Conservation (phyloP, 2,113 vertebrate species). For the Ceratotherium simum region DNA sequence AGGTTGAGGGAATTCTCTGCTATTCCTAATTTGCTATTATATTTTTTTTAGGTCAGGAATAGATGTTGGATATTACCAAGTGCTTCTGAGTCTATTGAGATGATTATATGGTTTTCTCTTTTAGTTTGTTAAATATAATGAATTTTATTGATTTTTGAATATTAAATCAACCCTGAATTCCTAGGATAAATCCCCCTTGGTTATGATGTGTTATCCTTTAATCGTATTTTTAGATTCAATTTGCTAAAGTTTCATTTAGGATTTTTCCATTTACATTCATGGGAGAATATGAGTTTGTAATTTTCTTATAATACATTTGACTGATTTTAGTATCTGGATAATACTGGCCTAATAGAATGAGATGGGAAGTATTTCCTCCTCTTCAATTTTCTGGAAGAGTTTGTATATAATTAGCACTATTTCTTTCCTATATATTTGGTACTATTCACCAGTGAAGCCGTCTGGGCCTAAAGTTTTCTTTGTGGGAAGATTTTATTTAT, state of each 20-base stretch:
- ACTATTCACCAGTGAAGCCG: not conserved
- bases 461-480: not conserved
- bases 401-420: not conserved
- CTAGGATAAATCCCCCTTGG: not conserved
- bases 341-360: not conserved
- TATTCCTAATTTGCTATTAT: not conserved
- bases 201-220: not conserved
- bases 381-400: not conserved
- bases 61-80: not conserved
- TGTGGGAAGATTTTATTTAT: not conserved
- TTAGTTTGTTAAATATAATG: slow-evolving; percentile 6
- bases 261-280: not conserved
- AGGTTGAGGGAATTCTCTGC: not conserved
- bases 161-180: not conserved
- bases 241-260: not conserved
- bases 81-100: not conserved
- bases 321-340: not conserved
- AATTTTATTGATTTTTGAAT: not conserved
- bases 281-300: not conserved
- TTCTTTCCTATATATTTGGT: not conserved
- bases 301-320: not conserved
- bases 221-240: not conserved
- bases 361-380: not conserved
- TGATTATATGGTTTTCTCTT: not conserved
- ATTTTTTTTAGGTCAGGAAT: not conserved